phyloP scores from a whole-genome alignment of 2,797 vertebrate genomes.

The Alca torda region DNA sequence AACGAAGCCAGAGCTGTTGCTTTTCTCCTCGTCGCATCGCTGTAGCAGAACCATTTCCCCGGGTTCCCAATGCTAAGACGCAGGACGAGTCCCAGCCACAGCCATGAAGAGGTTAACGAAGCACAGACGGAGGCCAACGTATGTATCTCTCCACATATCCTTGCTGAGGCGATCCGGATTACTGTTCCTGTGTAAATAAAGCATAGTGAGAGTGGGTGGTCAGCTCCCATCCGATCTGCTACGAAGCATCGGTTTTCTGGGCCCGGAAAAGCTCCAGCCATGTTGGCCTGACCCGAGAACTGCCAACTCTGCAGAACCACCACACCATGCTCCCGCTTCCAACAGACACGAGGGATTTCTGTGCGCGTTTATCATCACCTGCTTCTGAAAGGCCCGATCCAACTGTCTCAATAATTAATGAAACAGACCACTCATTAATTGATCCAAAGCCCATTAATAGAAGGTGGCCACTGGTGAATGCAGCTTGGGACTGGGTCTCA shows the following conservation, averaged over 20 bases:
- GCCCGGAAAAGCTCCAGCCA: neutral
- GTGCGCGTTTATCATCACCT: neutral
- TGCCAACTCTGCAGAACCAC: no score
- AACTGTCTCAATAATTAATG: neutral
- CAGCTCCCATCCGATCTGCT: neutral
- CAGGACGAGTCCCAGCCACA: neutral
- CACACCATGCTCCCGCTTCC: rapidly evolving
- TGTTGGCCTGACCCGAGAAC: neutral
- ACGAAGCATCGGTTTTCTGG: neutral
- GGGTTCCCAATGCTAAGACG: neutral
- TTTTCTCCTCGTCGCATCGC: neutral
- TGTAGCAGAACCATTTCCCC: neutral
- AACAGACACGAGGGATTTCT: neutral
- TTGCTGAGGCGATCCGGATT: neutral
- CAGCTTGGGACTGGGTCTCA: neutral
- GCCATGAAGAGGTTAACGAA: neutral
- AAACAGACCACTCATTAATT: neutral
- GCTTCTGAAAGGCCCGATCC: neutral
- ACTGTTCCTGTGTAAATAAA: conserved; percentile 2
- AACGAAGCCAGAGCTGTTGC: no score
- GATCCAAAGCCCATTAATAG: neutral
- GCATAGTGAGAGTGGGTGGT: neutral
- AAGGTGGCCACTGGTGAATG: neutral
- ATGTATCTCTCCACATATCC: neutral
- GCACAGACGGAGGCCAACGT: neutral